Conservation (phyloP, 1,140 invertebrate species). For the Frieseomelitta varia region DNA sequence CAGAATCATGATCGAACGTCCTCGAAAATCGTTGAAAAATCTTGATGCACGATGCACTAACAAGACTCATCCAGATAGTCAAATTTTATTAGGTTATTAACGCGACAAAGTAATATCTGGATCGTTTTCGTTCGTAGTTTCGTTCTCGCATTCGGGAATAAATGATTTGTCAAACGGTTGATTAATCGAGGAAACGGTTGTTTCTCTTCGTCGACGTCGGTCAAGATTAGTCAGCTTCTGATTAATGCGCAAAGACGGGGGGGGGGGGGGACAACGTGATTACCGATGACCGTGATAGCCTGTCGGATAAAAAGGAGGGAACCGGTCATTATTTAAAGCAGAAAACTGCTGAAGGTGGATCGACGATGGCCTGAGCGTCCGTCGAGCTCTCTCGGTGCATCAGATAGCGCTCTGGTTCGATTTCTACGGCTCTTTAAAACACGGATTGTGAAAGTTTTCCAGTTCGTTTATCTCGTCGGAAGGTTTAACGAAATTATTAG, state of each 20-base stretch:
- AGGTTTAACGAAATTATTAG: slow-evolving; percentile 57
- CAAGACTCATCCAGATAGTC: background rate
- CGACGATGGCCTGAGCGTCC: background rate
- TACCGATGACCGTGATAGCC: slow-evolving; percentile 46
- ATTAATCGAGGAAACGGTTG: slow-evolving; percentile 51
- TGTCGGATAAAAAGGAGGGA: slow-evolving; percentile 14
- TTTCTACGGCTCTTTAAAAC: background rate
- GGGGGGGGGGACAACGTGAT: slow-evolving; percentile 39
- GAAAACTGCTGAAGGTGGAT: slow-evolving; percentile 26
- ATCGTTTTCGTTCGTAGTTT: background rate
- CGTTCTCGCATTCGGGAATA: slow-evolving; percentile 32
- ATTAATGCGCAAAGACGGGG: slow-evolving; percentile 54
- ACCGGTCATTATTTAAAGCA: slow-evolving; percentile 23
- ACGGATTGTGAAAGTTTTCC: background rate
- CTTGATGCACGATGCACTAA: too few species aligned
- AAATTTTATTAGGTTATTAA: background rate
- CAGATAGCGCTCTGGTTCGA: background rate
- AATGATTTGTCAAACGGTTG: slow-evolving; percentile 49
- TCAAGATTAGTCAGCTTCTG: slow-evolving; percentile 58
- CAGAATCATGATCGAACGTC: background rate
- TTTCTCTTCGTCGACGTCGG: slow-evolving; percentile 26
- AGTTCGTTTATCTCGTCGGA: too few species aligned
- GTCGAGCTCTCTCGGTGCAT: background rate
- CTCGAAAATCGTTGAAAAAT: background rate
- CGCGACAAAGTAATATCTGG: background rate